phyloP scores from a whole-genome alignment of 2,113 vertebrate genomes.

The Indicator maculatus region DNA sequence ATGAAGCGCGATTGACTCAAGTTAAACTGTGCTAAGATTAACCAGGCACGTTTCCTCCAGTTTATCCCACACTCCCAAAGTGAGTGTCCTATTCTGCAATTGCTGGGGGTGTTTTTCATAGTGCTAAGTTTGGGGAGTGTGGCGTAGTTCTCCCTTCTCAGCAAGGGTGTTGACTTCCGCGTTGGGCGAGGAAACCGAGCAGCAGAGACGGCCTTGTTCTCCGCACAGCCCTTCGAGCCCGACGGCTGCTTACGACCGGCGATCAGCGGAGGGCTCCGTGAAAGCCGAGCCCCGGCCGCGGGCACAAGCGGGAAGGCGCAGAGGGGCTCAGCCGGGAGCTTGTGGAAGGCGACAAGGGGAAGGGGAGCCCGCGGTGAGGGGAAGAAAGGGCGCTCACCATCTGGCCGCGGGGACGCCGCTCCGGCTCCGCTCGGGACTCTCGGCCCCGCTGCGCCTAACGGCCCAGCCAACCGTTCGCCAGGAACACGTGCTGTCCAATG shows the following conservation, averaged over 20 bases:
- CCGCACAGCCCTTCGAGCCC: not conserved
- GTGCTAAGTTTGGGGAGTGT: not conserved
- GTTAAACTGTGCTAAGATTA: fast-evolving
- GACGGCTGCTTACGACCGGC: not conserved
- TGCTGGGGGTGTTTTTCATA: not conserved
- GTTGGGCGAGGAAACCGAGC: not conserved
- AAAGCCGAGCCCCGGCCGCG: too few species aligned
- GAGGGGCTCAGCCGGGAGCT: not conserved
- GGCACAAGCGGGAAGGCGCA: not conserved
- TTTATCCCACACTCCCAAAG: not conserved
- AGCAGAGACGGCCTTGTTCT: not conserved
- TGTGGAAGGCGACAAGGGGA: not conserved
- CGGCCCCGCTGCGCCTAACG: not conserved
- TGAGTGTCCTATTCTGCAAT: not conserved
- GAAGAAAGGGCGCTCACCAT: conserved; percentile 41
- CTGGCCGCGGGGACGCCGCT: not conserved
- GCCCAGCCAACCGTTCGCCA: not conserved
- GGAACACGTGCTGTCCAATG: not conserved
- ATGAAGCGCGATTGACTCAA: fast-evolving
- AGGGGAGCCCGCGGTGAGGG: not conserved
- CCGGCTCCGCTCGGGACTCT: not conserved
- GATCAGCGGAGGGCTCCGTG: not conserved
- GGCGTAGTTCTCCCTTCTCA: too few species aligned
- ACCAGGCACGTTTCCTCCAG: fast-evolving
- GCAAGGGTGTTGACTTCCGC: not conserved